Base-by-base conservation (phyloP, 2,797 vertebrate species). In the Chanos chanos region DNA sequence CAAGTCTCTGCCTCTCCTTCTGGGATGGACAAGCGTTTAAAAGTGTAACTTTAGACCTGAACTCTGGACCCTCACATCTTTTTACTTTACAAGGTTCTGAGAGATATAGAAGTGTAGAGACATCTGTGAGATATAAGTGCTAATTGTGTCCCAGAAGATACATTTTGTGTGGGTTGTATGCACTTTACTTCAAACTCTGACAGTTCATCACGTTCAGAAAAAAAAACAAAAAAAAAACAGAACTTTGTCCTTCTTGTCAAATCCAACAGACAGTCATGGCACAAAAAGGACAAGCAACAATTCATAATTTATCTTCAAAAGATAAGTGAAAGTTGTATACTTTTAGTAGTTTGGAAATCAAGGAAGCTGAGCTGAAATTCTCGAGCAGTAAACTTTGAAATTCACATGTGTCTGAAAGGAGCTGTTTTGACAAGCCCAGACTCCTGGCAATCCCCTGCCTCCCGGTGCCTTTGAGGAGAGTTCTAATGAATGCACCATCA, bases 401-500 rank as follows among this genome's bases (percentile, higher is more conserved):
- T 22, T 54, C 47, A 45, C 7, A 49, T 49, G 45, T 27, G 27
- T 54, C 55, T 21, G 30, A 41, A 36, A 21, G 18, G 37, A 34
- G 69, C 25, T 34, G 21, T 51, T n/a, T 45, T 64, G 66, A 64
- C 60, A 64, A 48, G 28, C n/a, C 41, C 69, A 53, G 30, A 33
- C 27, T 69, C 36, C 64, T 64, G 66, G 40, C 66, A 69, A 57
- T 22, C 41, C 4, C 34, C 51, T 62, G 60, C 40, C 30, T 4
- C 49, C 25, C 40, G 19, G 31, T 56, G 40, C 40, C 24, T 47
- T 69, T 71, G 53, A 58, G 37, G 45, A 43, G 39, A 40, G 54
- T 31, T 57, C 64, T 67, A 72, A 67, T 67, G 64, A 72, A 60
- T 36, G 5, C 7, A 37, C 41, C 57, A 67, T 40, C 55, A 37